A percentile compares a stretch with the other conserved stretches of the same genome.
phyloP scores from a whole-genome alignment of 2,797 vertebrate genomes.

The Rallus crepitans region DNA sequence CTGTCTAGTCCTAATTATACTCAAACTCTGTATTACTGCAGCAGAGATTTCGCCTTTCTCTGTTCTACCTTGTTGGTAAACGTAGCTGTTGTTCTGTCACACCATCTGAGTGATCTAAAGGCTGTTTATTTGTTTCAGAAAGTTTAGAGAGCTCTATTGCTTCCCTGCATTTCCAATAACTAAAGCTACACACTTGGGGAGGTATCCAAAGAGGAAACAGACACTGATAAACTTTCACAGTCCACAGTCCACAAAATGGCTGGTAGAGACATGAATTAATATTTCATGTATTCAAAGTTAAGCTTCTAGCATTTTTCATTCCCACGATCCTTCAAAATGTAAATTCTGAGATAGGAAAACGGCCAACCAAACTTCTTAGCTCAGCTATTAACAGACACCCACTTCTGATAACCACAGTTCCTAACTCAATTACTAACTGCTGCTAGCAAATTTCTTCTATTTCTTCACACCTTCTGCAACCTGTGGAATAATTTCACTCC shows the following conservation, averaged over 20 bases:
- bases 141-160: not conserved
- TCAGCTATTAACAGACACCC: conserved; percentile 52
- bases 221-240: not conserved
- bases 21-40: not conserved
- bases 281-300: not conserved
- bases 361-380: not conserved
- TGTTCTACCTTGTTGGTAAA: not conserved
- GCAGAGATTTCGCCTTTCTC: not conserved
- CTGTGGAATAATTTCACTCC: not conserved
- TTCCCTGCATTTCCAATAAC: not conserved
- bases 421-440: conserved; percentile 19
- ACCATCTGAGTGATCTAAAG: not conserved
- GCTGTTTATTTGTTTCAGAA: not conserved
- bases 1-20: not conserved
- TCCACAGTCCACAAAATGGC: not conserved
- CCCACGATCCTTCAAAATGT: not conserved
- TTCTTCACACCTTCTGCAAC: conserved; percentile 47
- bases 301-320: conserved; percentile 2
- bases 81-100: not conserved
- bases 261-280: not conserved
- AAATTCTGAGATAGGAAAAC: not conserved
- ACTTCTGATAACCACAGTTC: conserved; percentile 35
- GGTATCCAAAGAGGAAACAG: not conserved
- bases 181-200: not conserved
- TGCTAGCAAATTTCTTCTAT: conserved; percentile 41